A percentile compares a stretch with the other conserved stretches of the same genome.
Evolutionary conservation across 2,888 invertebrate species (phyloP).

Genomic region (Lochmaea capreae): DNA sequence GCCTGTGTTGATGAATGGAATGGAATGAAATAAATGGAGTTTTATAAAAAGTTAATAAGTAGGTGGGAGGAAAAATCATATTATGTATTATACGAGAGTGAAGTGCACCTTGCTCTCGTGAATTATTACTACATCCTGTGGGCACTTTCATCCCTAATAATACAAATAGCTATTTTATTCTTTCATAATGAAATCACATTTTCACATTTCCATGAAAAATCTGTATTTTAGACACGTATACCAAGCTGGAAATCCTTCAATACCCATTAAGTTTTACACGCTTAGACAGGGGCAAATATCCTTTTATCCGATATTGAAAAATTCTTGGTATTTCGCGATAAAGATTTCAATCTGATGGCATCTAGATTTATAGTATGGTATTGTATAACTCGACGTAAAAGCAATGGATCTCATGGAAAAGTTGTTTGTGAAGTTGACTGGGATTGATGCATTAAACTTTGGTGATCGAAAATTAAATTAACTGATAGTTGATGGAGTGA

Average conservation of each 20-base stretch:
- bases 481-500: too few relatives aligned
- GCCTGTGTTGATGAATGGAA: too few relatives aligned
- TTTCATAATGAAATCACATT: slow-evolving; percentile 21
- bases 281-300: slow-evolving; percentile 35
- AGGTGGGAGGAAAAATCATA: too few relatives aligned
- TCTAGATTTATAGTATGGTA: not conserved
- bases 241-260: slow-evolving; percentile 37
- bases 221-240: slow-evolving; percentile 33
- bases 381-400: not conserved
- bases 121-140: too few relatives aligned
- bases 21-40: too few relatives aligned
- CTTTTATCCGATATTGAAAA: slow-evolving; percentile 41
- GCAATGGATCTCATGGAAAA: not conserved
- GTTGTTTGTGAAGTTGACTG: not conserved
- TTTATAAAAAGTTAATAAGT: too few relatives aligned
- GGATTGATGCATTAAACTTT: not conserved
- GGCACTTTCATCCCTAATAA: too few relatives aligned
- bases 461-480: too few relatives aligned
- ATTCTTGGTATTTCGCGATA: slow-evolving; percentile 17
- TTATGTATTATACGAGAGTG: too few relatives aligned
- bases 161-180: not conserved
- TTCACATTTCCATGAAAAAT: slow-evolving; percentile 22
- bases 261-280: slow-evolving; percentile 42
- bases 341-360: slow-evolving; percentile 16
- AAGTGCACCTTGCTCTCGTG: too few relatives aligned